Conservation (phyloP, 2,113 vertebrate species). For the Triplophysa dalaica region DNA sequence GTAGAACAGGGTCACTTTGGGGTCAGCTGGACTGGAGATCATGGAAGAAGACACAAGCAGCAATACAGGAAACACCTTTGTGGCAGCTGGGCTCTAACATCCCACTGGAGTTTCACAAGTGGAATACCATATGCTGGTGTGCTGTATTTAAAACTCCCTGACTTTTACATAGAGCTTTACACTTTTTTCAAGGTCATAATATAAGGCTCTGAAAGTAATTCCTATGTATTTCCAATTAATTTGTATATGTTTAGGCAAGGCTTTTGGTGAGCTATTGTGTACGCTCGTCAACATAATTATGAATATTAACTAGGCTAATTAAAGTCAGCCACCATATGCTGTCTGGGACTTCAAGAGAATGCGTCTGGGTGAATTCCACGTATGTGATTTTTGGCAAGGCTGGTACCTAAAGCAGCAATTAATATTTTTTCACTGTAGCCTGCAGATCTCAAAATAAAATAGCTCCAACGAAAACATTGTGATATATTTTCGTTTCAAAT, state of each 20-base stretch:
- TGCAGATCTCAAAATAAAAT: conserved; percentile 39
- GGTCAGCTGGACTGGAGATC: conserved; percentile 3
- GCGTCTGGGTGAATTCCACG: conserved; percentile 2
- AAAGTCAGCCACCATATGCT: conserved; percentile 43
- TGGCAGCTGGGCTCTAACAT: conserved; percentile 20
- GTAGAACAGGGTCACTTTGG: not conserved
- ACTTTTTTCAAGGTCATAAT: conserved; percentile 23
- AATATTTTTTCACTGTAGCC: conserved; percentile 40
- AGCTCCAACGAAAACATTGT: conserved; percentile 47
- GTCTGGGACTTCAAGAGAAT: conserved; percentile 20
- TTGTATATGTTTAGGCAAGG: conserved; percentile 20
- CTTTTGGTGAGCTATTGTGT: conserved; percentile 2
- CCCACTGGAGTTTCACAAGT: conserved; percentile 42
- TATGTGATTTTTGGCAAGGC: conserved; percentile 32
- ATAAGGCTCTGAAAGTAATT: not conserved
- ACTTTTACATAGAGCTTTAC: conserved; percentile 10
- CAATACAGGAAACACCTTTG: conserved; percentile 25
- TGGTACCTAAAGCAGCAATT: conserved; percentile 10
- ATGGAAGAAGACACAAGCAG: not conserved
- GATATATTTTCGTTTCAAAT: conserved; percentile 44
- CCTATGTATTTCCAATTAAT: not conserved
- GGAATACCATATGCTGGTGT: conserved; percentile 32
- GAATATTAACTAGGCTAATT: conserved; percentile 46
- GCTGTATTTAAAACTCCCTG: not conserved
- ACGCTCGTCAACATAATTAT: conserved; percentile 4